A percentile compares a stretch with the other conserved stretches of the same genome.
phyloP scores from a whole-genome alignment of 2,888 invertebrate genomes.

The Parthenolecanium corni region DNA sequence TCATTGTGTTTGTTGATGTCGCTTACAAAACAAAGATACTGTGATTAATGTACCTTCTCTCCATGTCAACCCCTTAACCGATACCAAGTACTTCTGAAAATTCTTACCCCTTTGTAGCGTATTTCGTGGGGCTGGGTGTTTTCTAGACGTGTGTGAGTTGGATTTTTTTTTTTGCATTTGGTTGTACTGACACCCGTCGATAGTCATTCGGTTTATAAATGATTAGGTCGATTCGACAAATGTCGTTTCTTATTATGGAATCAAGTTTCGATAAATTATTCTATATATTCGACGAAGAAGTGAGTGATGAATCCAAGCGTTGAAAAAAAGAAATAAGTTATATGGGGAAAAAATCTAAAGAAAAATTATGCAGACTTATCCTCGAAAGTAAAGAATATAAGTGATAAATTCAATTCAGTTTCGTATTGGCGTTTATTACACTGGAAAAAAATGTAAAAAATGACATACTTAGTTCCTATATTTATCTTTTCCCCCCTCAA shows the following conservation, averaged over 20 bases:
- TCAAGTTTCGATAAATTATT: neutral
- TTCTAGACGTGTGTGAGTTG: neutral
- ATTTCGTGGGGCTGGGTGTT: neutral
- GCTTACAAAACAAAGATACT: slow-evolving; percentile 28
- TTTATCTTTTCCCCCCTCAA: too few relatives aligned
- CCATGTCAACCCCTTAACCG: slow-evolving; percentile 20
- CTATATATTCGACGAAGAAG: too few relatives aligned
- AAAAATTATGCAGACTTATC: too few relatives aligned
- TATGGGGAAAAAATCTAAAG: too few relatives aligned
- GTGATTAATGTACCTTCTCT: slow-evolving; percentile 27
- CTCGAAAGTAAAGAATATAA: too few relatives aligned
- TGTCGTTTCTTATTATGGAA: neutral
- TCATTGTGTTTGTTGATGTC: slow-evolving; percentile 28
- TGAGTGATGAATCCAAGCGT: too few relatives aligned
- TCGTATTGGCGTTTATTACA: too few relatives aligned
- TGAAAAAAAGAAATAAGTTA: too few relatives aligned
- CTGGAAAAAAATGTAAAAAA: too few relatives aligned
- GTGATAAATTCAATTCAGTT: too few relatives aligned
- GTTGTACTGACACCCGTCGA: slow-evolving; percentile 13
- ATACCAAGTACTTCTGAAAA: too few relatives aligned
- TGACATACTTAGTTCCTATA: too few relatives aligned
- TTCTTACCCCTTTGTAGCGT: neutral
- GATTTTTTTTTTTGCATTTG: neutral
- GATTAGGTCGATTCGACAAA: slow-evolving; percentile 11
- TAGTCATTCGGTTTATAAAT: slow-evolving; percentile 23